phyloP scores from a whole-genome alignment of 1,140 invertebrate genomes.

The Atta colombica region DNA sequence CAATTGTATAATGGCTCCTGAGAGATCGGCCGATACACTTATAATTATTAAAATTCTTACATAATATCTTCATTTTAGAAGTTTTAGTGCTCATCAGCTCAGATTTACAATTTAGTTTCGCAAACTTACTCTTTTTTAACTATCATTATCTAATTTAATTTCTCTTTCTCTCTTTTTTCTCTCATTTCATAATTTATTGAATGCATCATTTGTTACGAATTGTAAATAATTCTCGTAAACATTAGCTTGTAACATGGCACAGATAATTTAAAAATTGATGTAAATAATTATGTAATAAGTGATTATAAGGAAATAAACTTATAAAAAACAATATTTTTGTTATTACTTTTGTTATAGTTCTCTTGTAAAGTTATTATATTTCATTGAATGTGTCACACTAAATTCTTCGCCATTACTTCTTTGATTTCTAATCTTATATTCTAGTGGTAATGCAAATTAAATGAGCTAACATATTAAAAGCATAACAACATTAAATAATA shows the following conservation, averaged over 20 bases:
- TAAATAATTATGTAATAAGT: background rate
- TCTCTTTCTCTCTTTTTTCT: too few relatives aligned
- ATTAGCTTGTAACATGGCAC: background rate
- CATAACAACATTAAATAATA: too few relatives aligned
- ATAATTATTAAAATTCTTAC: conserved; percentile 20
- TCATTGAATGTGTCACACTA: background rate
- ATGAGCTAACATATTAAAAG: too few relatives aligned
- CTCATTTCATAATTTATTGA: background rate
- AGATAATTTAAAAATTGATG: background rate
- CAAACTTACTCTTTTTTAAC: background rate
- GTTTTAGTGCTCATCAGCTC: conserved; percentile 4
- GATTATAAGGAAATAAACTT: background rate
- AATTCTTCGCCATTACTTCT: too few relatives aligned
- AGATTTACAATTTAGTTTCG: conserved; percentile 4
- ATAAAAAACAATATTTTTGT: background rate
- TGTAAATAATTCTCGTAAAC: background rate
- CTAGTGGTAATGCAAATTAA: too few relatives aligned
- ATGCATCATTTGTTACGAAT: background rate
- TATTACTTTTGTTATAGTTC: background rate
- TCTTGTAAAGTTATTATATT: too few relatives aligned
- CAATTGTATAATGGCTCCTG: conserved; percentile 34
- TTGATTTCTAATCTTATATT: too few relatives aligned
- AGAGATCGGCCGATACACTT: background rate
- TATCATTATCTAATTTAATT: background rate
- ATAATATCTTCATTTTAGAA: conserved; percentile 23